Base-by-base conservation (phyloP, 1,140 invertebrate genomes). In the Calephelis nemesis region DNA sequence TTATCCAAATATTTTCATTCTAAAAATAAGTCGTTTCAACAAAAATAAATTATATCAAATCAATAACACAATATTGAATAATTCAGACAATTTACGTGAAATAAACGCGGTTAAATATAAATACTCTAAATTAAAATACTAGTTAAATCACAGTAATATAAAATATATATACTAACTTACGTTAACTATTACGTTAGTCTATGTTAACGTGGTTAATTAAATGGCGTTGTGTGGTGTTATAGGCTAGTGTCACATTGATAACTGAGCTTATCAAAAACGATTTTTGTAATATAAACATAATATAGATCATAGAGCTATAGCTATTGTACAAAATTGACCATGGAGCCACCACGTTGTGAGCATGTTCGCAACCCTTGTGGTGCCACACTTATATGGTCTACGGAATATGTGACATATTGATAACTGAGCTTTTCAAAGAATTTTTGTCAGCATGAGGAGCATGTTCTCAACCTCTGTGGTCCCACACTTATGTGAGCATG, bases 11-110 rank as follows among this genome's bases (percentile, higher is more conserved):
- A 39, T 54, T 58, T 39, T 58, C 30, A 1, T 58, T 58, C 58
- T 68, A 63, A 49, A 48, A 40, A 49, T 63, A 49, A 54, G n/a
- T 67, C 58, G 10, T 39, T 67, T 54, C 60, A 63, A 62, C 62
- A 47, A 68, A 50, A 64, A 47, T 47, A 64, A 64, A 64, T 64
- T 64, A 64, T 64, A 64, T 48, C 47, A 47, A 64, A 64, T 47
- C 63, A 64, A 64, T 47, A 64, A 47, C 63, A 64, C 11, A 47
- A 48, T 47, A 64, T 64, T 47, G 40, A 52, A 62, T 72, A 68
- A 65, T 67, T 63, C 70, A 62, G 62, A 71, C 66, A 15, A n/a
- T 58, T 39, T 12, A 58, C 39, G 15, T 58, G 54, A 58, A 58
- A 58, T 58, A 58, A 58, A 58, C 54, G 54, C 54, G 54, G 54